Conservation (phyloP, 2,113 vertebrate species). For the Microcebus tavaratra region DNA sequence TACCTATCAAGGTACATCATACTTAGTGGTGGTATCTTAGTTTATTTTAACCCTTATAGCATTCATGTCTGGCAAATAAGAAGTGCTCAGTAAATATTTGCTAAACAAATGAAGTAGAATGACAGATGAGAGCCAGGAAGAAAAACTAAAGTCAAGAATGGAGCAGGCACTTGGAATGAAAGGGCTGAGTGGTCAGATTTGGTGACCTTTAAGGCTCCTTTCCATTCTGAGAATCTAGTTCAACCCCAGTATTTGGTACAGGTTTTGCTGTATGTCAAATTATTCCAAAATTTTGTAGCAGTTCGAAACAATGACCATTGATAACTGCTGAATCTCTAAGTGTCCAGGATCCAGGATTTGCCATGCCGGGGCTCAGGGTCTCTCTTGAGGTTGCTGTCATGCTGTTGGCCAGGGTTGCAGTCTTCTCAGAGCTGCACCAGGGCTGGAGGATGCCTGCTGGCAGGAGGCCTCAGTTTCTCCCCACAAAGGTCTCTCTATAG, state of each 20-base stretch:
- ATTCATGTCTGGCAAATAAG: background rate
- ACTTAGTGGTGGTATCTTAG: background rate
- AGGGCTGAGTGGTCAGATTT: background rate
- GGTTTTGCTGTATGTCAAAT: background rate
- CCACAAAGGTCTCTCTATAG: background rate
- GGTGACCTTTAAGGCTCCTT: background rate
- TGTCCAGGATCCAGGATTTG: background rate
- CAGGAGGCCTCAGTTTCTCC: background rate
- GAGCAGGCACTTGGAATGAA: background rate
- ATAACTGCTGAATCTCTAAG: background rate
- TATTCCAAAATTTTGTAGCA: background rate
- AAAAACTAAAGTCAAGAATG: background rate
- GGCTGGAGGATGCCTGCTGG: background rate
- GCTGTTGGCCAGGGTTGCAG: background rate
- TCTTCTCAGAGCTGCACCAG: background rate
- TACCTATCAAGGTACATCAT: background rate
- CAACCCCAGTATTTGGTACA: background rate
- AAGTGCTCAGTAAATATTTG: background rate
- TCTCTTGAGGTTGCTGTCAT: background rate
- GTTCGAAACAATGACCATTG: background rate
- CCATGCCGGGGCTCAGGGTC: background rate
- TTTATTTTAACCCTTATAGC: background rate
- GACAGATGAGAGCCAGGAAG: background rate
- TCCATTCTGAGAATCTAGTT: background rate
- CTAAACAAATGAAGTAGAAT: background rate